Percentiles rank a stretch among this genome's conserved stretches.
Conservation (phyloP, 2,113 vertebrate genomes). For the Calypte anna region DNA sequence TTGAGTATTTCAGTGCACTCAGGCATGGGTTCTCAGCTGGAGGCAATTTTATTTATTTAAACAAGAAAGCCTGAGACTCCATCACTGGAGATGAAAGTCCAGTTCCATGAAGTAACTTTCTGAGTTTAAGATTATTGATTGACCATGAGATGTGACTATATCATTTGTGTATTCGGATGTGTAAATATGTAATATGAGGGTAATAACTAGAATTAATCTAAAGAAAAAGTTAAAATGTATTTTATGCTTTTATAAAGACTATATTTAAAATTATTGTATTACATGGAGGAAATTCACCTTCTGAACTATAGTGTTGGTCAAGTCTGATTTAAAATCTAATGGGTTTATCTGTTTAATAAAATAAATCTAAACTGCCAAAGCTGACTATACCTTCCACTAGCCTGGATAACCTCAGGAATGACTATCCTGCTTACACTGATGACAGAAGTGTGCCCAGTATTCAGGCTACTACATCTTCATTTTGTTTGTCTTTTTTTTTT, state of each 20-base stretch:
- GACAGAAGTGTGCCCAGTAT: background rate
- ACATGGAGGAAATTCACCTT: background rate
- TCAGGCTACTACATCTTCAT: background rate
- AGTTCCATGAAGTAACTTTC: background rate
- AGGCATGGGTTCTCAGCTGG: background rate
- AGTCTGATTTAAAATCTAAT: background rate
- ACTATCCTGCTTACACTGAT: background rate
- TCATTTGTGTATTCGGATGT: background rate
- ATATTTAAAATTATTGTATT: background rate
- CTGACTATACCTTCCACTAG: background rate
- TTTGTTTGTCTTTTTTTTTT: background rate
- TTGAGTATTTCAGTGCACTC: background rate
- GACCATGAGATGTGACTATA: background rate
- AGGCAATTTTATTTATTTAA: constrained; percentile 21
- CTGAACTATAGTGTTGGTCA: background rate
- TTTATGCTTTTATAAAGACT: background rate
- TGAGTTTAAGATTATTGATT: background rate
- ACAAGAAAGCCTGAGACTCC: background rate
- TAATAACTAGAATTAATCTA: background rate
- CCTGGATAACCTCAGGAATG: background rate
- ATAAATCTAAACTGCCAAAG: background rate
- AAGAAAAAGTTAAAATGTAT: background rate
- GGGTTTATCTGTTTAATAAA: background rate
- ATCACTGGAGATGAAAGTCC: background rate
- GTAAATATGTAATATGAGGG: background rate